Evolutionary conservation across 2,888 invertebrate species (phyloP).

Genomic region (Lamproptera curius): DNA sequence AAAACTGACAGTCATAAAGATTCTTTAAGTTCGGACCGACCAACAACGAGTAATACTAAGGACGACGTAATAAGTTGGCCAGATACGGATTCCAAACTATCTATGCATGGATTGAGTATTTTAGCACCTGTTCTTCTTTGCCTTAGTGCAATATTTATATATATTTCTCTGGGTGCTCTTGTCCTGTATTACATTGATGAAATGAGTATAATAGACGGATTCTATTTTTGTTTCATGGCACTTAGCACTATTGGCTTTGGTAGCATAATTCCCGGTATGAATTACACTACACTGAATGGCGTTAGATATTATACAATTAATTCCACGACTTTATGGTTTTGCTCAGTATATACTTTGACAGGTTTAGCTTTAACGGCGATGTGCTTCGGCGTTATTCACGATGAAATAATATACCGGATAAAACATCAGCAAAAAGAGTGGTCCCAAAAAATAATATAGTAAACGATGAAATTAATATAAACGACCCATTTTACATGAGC

Average conservation of each 20-base stretch:
- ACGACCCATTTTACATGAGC: conserved; percentile 82
- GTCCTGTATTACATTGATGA: conserved; percentile 93
- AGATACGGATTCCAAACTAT: conserved; percentile 84
- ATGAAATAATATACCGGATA: conserved; percentile 90
- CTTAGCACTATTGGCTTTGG: conserved; percentile 95
- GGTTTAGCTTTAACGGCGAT: conserved; percentile 93
- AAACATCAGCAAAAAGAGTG: conserved; percentile 83
- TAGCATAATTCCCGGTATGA: conserved; percentile 88
- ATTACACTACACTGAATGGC: conserved; percentile 69
- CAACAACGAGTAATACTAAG: conserved; percentile 75
- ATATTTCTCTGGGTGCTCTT: conserved; percentile 93
- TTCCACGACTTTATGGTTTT: conserved; percentile 90
- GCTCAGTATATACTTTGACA: conserved; percentile 91
- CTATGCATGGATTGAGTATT: conserved; percentile 89
- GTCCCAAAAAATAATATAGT: conserved; percentile 80
- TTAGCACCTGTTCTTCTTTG: conserved; percentile 94
- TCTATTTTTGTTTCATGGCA: conserved; percentile 97
- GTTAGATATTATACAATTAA: conserved; percentile 78
- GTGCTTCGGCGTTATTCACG: conserved; percentile 94
- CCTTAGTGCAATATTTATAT: conserved; percentile 92
- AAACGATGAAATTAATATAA: conserved; percentile 80
- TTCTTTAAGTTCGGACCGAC: conserved; percentile 65
- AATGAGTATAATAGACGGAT: conserved; percentile 92
- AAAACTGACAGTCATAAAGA: conserved; percentile 73
- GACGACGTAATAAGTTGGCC: conserved; percentile 84